phyloP scores from a whole-genome alignment of 2,888 invertebrate species.

The Drosophila pegasa region DNA sequence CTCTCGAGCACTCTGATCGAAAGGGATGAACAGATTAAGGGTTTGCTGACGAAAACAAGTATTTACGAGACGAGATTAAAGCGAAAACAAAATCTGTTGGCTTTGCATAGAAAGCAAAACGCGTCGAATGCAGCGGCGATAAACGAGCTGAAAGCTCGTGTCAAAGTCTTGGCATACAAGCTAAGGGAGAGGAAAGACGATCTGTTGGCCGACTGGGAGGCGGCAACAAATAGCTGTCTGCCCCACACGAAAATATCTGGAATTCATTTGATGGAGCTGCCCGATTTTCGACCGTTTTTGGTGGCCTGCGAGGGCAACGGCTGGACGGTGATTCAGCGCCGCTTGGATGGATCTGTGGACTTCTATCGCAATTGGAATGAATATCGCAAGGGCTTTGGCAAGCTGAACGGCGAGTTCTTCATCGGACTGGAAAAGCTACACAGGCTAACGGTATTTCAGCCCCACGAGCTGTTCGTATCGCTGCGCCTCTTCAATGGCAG shows the following conservation, averaged over 20 bases:
- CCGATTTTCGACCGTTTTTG: conserved; percentile 70
- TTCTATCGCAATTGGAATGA: conserved; percentile 88
- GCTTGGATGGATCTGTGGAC: conserved; percentile 88
- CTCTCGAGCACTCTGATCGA: conserved; percentile 25
- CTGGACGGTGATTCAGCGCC: conserved; percentile 89
- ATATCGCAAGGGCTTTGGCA: conserved; percentile 89
- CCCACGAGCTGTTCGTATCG: conserved; percentile 87
- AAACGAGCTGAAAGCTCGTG: conserved; percentile 40
- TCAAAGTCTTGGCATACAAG: conserved; percentile 34
- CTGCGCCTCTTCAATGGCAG: conserved; percentile 87
- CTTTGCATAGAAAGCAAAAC: conserved; percentile 45
- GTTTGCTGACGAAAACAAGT: conserved; percentile 46
- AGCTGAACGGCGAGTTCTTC: conserved; percentile 89
- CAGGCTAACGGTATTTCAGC: conserved; percentile 82
- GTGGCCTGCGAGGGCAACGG: conserved; percentile 62
- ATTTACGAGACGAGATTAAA: conserved; percentile 56
- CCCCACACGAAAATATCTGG: conserved; percentile 50
- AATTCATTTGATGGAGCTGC: conserved; percentile 80
- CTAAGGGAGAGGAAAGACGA: conserved; percentile 65
- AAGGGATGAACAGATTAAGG: conserved; percentile 45
- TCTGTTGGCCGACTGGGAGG: conserved; percentile 64
- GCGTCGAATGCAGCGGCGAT: conserved; percentile 40
- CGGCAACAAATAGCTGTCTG: conserved; percentile 62
- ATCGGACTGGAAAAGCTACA: conserved; percentile 89
- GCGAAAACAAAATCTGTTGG: conserved; percentile 52